Evolutionary conservation across 2,888 invertebrate genomes (phyloP).

Genomic region (Abrostola tripartita): DNA sequence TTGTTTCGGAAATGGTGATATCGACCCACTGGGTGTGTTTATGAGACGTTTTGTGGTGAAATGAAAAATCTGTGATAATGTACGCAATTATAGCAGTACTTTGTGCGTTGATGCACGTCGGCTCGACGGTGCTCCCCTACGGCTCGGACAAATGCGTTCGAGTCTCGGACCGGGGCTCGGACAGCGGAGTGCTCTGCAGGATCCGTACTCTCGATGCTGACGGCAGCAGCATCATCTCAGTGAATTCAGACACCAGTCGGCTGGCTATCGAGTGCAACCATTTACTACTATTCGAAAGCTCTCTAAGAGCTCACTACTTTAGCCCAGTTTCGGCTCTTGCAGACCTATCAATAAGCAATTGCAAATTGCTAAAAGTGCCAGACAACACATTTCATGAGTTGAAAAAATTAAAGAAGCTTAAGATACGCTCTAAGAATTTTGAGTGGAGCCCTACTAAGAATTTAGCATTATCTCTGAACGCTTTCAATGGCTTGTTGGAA

Average conservation of each 20-base stretch:
- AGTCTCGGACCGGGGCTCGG: conserved; percentile 80
- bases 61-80: conserved; percentile 88
- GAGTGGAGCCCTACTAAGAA: conserved; percentile 93
- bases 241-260: conserved; percentile 91
- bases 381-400: conserved; percentile 94
- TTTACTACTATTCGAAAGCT: conserved; percentile 93
- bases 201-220: conserved; percentile 92
- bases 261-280: conserved; percentile 93
- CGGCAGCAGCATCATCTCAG: conserved; percentile 89
- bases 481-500: conserved; percentile 93
- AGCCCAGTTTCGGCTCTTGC: conserved; percentile 92
- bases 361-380: conserved; percentile 93
- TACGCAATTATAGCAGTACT: conserved; percentile 80
- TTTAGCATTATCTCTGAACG: conserved; percentile 91
- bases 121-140: conserved; percentile 86
- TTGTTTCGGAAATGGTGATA: conserved; percentile 89
- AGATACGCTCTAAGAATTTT: conserved; percentile 93
- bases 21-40: conserved; percentile 88
- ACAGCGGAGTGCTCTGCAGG: conserved; percentile 90
- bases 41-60: conserved; percentile 86
- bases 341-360: conserved; percentile 92
- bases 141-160: conserved; percentile 85
- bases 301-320: conserved; percentile 91
- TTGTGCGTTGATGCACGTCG: conserved; percentile 87
- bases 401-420: conserved; percentile 92